phyloP scores from a whole-genome alignment of 2,888 invertebrate species.

The Volucella zonaria region DNA sequence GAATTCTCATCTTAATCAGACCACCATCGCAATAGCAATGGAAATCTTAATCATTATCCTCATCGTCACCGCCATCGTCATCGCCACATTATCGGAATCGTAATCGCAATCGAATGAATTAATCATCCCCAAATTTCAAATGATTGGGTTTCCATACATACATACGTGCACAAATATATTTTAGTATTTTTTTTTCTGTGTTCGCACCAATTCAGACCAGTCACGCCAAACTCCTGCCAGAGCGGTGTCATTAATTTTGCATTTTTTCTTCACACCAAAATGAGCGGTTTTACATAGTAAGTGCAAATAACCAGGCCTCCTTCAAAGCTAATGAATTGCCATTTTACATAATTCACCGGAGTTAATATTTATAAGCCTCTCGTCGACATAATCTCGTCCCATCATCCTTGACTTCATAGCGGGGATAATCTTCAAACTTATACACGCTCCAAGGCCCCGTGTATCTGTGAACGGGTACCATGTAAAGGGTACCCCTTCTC shows the following conservation, averaged over 20 bases:
- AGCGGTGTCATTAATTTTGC: constrained; percentile 30
- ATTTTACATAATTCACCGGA: constrained; percentile 41
- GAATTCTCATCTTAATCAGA: background rate
- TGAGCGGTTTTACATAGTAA: constrained; percentile 18
- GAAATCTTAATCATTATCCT: background rate
- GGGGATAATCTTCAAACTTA: background rate
- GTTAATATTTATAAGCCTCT: constrained; percentile 46
- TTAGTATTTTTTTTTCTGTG: constrained; percentile 1
- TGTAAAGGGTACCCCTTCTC: background rate
- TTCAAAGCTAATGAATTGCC: constrained; percentile 50
- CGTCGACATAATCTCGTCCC: constrained; percentile 16
- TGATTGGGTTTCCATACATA: too few relatives aligned
- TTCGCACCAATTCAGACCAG: background rate
- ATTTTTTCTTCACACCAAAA: background rate
- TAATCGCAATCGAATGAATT: constrained; percentile 15
- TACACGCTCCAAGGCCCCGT: background rate
- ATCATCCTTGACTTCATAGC: background rate
- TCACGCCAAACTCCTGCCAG: background rate
- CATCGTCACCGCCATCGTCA: too few relatives aligned
- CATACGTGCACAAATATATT: too few relatives aligned
- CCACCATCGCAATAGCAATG: background rate
- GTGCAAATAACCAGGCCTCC: background rate
- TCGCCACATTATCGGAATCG: too few relatives aligned
- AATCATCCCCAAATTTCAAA: constrained; percentile 6
- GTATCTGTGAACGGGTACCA: background rate